phyloP scores from a whole-genome alignment of 2,888 invertebrate species.

The Protonemura montana region DNA sequence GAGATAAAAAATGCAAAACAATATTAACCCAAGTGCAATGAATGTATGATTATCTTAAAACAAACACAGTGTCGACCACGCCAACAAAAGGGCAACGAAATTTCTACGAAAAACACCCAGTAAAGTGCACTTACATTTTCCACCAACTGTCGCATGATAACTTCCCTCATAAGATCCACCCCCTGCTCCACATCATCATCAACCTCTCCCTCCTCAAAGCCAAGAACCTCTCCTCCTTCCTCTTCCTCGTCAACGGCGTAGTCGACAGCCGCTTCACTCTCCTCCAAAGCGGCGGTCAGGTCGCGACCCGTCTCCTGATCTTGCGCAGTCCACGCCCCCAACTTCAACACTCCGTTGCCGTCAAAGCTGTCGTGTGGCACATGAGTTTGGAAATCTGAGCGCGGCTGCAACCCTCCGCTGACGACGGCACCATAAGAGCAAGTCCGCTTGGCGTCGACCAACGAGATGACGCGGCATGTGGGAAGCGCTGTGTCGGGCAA shows the following conservation, averaged over 20 bases:
- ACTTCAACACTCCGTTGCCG: slow-evolving; percentile 1
- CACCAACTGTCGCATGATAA: not conserved
- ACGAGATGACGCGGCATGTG: not conserved
- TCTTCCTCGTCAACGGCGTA: not conserved
- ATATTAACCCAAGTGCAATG: too few species aligned
- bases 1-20: not conserved
- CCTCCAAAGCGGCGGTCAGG: not conserved
- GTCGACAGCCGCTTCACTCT: not conserved
- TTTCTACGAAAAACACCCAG: not conserved
- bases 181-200: not conserved
- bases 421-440: not conserved
- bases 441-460: slow-evolving; percentile 17
- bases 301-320: not conserved
- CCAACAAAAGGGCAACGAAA: too few species aligned
- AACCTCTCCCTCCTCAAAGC: not conserved
- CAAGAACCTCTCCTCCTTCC: not conserved
- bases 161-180: not conserved
- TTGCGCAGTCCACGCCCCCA: not conserved
- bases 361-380: slow-evolving; percentile 38
- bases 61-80: too few species aligned
- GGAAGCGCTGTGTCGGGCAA: slow-evolving; percentile 20
- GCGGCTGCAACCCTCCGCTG: not conserved
- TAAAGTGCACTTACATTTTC: not conserved
- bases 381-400: not conserved
- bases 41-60: too few species aligned